These are phyloP conservation scores for Sebastes diaconus DNA, from an alignment of 2,797 vertebrate species.

Conservation along the genomic window DNA sequence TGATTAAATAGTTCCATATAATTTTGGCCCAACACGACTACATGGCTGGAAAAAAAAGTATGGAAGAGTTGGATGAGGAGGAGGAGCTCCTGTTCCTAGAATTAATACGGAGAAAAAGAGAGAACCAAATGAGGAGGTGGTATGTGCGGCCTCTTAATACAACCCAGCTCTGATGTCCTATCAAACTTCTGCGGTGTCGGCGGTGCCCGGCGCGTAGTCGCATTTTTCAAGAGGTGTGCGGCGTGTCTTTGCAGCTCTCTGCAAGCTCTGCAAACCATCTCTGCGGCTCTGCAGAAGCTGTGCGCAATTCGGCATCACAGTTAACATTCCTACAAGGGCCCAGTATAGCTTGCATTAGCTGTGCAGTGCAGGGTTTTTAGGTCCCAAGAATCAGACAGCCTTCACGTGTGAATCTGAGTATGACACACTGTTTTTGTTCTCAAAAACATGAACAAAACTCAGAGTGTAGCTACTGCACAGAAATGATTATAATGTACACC, in stretches of 20 bases:
- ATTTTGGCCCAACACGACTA: background rate
- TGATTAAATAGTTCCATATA: background rate
- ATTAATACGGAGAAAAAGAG: background rate
- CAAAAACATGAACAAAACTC: background rate
- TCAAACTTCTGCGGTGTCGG: background rate
- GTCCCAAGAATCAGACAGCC: no score
- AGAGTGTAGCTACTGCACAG: fast-evolving
- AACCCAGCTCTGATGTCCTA: background rate
- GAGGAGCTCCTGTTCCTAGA: background rate
- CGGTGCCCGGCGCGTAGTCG: background rate
- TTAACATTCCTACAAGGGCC: no score
- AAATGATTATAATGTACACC: background rate
- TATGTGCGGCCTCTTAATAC: background rate
- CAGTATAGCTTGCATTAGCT: no score
- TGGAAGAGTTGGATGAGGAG: background rate
- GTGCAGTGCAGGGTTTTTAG: no score
- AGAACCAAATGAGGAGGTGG: no score
- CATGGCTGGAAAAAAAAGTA: background rate
- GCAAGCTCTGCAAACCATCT: background rate
- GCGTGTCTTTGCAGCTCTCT: background rate
- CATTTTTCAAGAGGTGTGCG: background rate
- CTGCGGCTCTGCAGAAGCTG: background rate
- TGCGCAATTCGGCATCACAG: background rate
- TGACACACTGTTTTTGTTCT: background rate
- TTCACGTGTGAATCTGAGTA: background rate